phyloP scores from a whole-genome alignment of 2,797 vertebrate species.

The Oryzias dopingdopingensis region DNA sequence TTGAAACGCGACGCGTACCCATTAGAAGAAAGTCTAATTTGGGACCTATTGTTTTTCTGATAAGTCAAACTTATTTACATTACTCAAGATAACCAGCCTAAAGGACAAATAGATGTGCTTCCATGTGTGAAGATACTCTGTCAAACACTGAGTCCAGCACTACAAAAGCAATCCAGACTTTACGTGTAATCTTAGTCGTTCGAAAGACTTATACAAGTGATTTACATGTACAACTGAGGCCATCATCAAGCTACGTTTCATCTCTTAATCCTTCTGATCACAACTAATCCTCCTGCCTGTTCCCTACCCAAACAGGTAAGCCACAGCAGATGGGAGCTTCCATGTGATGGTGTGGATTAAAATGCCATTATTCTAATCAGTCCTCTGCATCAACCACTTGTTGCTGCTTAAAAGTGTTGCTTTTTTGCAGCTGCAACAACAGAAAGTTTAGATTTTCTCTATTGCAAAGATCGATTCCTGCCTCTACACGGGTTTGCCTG shows the following conservation, averaged over 20 bases:
- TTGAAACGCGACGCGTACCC: too few relatives aligned
- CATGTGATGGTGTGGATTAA: conserved; percentile 47
- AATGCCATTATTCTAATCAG: conserved; percentile 48
- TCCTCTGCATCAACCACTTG: conserved; percentile 30
- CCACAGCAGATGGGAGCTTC: conserved; percentile 60
- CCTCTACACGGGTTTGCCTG: too few relatives aligned
- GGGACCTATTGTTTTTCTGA: too few relatives aligned
- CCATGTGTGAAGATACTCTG: too few relatives aligned
- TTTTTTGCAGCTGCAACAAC: too few relatives aligned
- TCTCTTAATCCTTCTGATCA: conserved; percentile 60
- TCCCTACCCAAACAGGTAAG: conserved; percentile 33
- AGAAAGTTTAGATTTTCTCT: too few relatives aligned
- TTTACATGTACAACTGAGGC: conserved; percentile 49
- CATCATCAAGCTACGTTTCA: conserved; percentile 38
- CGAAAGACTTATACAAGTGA: conserved; percentile 20
- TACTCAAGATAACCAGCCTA: too few relatives aligned
- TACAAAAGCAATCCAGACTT: conserved; percentile 3
- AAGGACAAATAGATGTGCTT: too few relatives aligned
- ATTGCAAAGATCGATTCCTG: too few relatives aligned
- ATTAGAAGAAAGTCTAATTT: too few relatives aligned
- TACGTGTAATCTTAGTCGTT: conserved; percentile 37
- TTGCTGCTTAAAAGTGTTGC: conserved; percentile 8
- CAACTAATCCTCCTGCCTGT: conserved; percentile 53
- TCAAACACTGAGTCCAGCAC: too few relatives aligned
- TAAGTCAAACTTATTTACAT: too few relatives aligned